Base-by-base conservation (phyloP, 1,140 invertebrate species). In the Eumeta japonica region DNA sequence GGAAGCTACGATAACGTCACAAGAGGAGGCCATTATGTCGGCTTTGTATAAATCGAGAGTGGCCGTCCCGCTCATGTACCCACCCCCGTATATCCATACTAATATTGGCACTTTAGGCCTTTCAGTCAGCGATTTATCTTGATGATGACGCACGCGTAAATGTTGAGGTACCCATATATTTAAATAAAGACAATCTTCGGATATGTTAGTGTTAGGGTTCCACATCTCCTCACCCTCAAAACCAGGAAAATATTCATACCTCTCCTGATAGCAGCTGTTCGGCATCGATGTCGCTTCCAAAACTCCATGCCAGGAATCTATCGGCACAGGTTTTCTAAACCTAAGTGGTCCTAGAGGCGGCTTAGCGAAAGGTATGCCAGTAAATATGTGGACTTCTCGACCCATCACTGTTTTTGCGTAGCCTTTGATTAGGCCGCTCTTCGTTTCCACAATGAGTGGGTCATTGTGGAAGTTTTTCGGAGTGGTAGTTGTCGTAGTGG, bases 281-380 rank as follows among this genome's bases (percentile, higher is more conserved):
- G 89, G 88, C 58, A 89, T 70, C 12, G 78, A 78, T 1, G 83
- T 90, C 13, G 89, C 88, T 60, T 91, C 86, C 10, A 88, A 73
- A 1, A 91, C 81, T 1, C 88, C 90, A 52, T 85, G 82, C 94
- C 94, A 97, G 1, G 85, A 84, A 42, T 91, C 86, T 20, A 88
- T 81, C 9, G 91, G 87, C 28, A 88, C 81, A 0, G 94, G 93
- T 46, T 88, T 86, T 11, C 86, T 80, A 70, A 97, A 98, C 36
- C 95, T 80, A 16, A 95, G 74, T 16, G 89, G 83, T 1, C 90
- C 92, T 11, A 90, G 59, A 0, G 94, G 95, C 0, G 94, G 91
- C 64, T 95, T 92, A 0, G 94, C 94, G 65, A 91, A 97, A 0
- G 95, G 95, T 43, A 98, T 93, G 2, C 93, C 92, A n/a, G 85